These are phyloP conservation scores for Phanerotoma sp. DNA, from an alignment of 2,888 invertebrate genomes.

Conservation along the genomic window DNA sequence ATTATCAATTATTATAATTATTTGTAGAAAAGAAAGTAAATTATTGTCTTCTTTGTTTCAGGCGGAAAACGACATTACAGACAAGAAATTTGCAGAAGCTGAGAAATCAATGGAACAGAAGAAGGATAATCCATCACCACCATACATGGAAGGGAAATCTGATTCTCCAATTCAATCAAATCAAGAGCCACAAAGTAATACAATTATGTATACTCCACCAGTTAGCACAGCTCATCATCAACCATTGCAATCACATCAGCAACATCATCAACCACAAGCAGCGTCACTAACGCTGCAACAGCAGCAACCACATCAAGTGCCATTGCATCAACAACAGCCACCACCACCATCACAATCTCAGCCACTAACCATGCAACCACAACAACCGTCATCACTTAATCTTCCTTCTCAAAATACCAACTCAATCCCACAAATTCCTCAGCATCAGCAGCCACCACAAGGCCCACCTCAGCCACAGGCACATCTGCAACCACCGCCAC, in stretches of 20 bases:
- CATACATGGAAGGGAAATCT: conserved; percentile 46
- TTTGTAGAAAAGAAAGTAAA: conserved; percentile 3
- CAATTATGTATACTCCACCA: conserved; percentile 44
- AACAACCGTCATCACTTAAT: conserved; percentile 28
- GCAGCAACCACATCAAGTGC: conserved; percentile 43
- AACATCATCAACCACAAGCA: conserved; percentile 48
- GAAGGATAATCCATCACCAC: conserved; percentile 51
- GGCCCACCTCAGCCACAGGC: conserved; percentile 43
- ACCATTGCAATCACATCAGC: conserved; percentile 51
- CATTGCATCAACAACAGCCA: conserved; percentile 33
- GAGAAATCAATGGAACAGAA: conserved; percentile 40
- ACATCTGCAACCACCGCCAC: conserved; percentile 44
- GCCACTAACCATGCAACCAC: conserved; percentile 48
- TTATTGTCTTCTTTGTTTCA: conserved; percentile 35
- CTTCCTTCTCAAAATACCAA: too few species aligned
- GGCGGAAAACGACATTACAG: conserved; percentile 46
- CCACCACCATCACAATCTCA: conserved; percentile 42
- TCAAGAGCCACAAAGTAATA: conserved; percentile 34
- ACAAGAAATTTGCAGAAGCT: conserved; percentile 48
- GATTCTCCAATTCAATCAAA: conserved; percentile 39
- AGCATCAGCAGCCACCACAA: too few species aligned
- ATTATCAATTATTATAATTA: not conserved
- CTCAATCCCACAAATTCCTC: too few species aligned
- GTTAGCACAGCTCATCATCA: conserved; percentile 45
- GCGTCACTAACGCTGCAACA: conserved; percentile 33